Percentiles rank a stretch among this genome's conserved stretches.
These are phyloP conservation scores for Siniperca knerii DNA, from an alignment of 2,113 vertebrate species.

Conservation along the genomic window DNA sequence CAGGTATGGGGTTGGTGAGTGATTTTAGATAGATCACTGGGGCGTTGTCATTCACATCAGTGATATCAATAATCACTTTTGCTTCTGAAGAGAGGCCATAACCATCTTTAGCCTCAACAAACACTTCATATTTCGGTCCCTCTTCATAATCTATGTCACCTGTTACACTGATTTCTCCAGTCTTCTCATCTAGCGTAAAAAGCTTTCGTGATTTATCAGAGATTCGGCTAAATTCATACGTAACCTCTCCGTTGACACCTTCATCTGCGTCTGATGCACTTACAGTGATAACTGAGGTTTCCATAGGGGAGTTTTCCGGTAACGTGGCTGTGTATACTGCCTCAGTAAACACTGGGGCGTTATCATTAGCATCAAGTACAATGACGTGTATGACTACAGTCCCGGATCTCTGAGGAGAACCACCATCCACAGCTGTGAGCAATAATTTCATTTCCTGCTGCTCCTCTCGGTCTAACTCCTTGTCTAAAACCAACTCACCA, in stretches of 20 bases:
- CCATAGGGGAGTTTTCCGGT: constrained; percentile 68
- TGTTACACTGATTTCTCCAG: neutral
- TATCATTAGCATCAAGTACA: constrained; percentile 81
- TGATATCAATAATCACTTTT: neutral
- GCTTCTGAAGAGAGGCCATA: constrained; percentile 21
- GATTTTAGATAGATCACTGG: neutral
- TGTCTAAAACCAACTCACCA: constrained; percentile 72
- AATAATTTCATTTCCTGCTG: constrained; percentile 68
- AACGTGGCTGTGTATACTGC: constrained; percentile 70
- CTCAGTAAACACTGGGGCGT: constrained; percentile 76
- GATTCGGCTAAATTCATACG: neutral
- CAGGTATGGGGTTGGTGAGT: neutral
- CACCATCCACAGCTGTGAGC: constrained; percentile 79
- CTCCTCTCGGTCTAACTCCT: constrained; percentile 75
- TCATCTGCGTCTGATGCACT: constrained; percentile 71
- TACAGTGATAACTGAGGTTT: constrained; percentile 75
- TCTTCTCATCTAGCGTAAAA: constrained; percentile 39
- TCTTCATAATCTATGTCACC: neutral
- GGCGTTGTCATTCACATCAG: neutral
- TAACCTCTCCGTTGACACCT: neutral
- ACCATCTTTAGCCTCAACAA: neutral
- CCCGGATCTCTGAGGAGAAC: constrained; percentile 74
- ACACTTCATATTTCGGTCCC: neutral
- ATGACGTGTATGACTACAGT: constrained; percentile 66
- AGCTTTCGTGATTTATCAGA: constrained; percentile 36